Evolutionary conservation across 2,888 invertebrate genomes (phyloP).

Genomic region (Andrena camellia): DNA sequence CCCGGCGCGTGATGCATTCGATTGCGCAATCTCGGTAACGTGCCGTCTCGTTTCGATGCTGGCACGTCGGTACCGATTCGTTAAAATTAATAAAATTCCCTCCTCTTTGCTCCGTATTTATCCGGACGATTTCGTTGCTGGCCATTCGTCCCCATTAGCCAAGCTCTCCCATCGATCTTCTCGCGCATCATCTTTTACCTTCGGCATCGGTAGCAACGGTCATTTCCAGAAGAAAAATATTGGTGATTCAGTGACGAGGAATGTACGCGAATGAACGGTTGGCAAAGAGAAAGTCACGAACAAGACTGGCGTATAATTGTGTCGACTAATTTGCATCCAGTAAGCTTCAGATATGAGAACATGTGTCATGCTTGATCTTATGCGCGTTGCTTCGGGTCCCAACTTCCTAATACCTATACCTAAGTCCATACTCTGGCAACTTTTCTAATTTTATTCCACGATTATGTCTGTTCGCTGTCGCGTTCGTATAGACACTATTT

Average conservation of each 20-base stretch:
- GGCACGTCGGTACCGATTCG: neutral
- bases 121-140: too few species aligned
- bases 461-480: too few species aligned
- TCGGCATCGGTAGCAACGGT: slow-evolving; percentile 8
- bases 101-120: too few species aligned
- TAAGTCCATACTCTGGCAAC: too few species aligned
- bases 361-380: too few species aligned
- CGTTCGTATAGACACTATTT: too few species aligned
- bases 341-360: too few species aligned
- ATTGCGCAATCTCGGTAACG: slow-evolving; percentile 46
- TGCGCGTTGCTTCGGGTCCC: too few species aligned
- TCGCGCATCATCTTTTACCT: neutral
- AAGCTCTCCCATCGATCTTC: neutral
- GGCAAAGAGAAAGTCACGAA: slow-evolving; percentile 58
- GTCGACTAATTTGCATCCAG: slow-evolving; percentile 52
- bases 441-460: too few species aligned
- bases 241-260: slow-evolving; percentile 56
- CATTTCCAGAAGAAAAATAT: slow-evolving; percentile 16
- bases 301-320: slow-evolving; percentile 45
- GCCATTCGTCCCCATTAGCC: too few species aligned
- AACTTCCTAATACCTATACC: too few species aligned
- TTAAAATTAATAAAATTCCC: neutral
- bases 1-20: slow-evolving; percentile 26
- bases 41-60: slow-evolving; percentile 18
- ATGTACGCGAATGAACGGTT: slow-evolving; percentile 36